Conservation (phyloP, 1,140 invertebrate species). For the Drosophila subpulchrella region DNA sequence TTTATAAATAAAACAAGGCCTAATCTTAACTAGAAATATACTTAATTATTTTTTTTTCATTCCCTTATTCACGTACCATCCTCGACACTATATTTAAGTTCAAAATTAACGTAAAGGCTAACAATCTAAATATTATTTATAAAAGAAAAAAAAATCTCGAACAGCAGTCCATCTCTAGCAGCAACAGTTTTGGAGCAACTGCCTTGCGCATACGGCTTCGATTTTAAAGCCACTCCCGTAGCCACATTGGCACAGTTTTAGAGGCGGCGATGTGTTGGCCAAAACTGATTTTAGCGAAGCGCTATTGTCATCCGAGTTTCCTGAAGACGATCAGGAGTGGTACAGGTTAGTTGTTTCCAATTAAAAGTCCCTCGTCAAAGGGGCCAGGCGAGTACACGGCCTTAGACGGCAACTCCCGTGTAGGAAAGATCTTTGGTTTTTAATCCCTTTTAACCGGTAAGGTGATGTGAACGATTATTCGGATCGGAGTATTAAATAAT, state of each 20-base stretch:
- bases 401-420: too few relatives aligned
- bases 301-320: not conserved
- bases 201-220: not conserved
- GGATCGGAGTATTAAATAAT: too few relatives aligned
- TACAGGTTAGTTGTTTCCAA: not conserved
- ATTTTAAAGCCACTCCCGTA: not conserved
- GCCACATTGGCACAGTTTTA: not conserved
- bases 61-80: not conserved
- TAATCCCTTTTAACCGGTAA: too few relatives aligned
- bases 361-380: too few relatives aligned
- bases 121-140: not conserved
- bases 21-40: too few relatives aligned
- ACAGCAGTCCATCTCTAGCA: not conserved
- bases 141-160: not conserved
- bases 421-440: too few relatives aligned
- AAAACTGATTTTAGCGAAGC: not conserved
- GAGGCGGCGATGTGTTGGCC: not conserved
- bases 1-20: too few relatives aligned
- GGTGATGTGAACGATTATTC: too few relatives aligned
- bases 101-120: not conserved
- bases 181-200: not conserved
- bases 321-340: not conserved
- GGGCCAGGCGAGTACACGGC: too few relatives aligned
- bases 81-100: not conserved
- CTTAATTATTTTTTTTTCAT: not conserved